These are phyloP conservation scores for Cotesia glomerata DNA, from an alignment of 1,140 invertebrate genomes.

Conservation along the genomic window DNA sequence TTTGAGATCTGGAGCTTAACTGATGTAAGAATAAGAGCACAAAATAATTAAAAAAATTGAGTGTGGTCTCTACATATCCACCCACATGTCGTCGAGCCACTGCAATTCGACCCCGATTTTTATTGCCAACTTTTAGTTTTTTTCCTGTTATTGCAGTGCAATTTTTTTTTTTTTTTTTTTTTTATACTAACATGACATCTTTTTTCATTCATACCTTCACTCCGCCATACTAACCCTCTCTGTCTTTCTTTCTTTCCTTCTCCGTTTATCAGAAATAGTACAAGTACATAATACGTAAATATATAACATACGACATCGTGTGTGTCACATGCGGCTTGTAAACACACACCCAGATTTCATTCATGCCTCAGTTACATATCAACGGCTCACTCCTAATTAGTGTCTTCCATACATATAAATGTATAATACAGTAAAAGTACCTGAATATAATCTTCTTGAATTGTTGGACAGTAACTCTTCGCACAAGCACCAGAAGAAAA, in stretches of 20 bases:
- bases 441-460: background rate
- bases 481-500: background rate
- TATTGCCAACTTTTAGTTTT: slow-evolving; percentile 33
- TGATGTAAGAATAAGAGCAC: background rate
- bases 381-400: slow-evolving; percentile 28
- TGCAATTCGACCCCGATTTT: background rate
- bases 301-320: background rate
- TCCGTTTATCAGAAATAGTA: slow-evolving; percentile 22
- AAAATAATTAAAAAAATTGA: slow-evolving; percentile 5
- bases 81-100: slow-evolving; percentile 36
- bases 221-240: background rate
- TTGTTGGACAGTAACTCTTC: background rate
- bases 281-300: background rate
- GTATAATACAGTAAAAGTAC: background rate
- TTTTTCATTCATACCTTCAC: background rate
- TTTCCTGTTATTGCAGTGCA: slow-evolving; percentile 18
- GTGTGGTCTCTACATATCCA: slow-evolving; percentile 29
- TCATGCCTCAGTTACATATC: slow-evolving; percentile 31
- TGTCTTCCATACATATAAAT: background rate
- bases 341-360: slow-evolving; percentile 29
- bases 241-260: too few species aligned
- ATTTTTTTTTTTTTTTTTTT: slow-evolving; percentile 3
- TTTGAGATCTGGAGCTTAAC: background rate
- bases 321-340: slow-evolving; percentile 25
- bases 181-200: background rate